Percentiles rank a stretch among this genome's conserved stretches.
phyloP scores from a whole-genome alignment of 2,888 invertebrate genomes.

The Xestia sexstrigata region DNA sequence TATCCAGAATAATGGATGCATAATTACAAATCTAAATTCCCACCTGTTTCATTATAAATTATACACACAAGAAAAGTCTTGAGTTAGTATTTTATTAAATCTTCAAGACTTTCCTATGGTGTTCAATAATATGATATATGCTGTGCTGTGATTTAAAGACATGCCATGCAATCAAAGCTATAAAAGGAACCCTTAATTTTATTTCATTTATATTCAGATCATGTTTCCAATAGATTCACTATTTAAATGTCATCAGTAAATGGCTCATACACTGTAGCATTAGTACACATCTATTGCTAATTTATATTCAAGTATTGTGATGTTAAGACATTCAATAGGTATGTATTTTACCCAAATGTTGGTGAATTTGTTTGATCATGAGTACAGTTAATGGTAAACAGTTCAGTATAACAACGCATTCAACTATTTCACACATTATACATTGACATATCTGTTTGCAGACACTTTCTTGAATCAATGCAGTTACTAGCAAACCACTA shows the following conservation, averaged over 20 bases:
- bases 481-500: neutral
- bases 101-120: neutral
- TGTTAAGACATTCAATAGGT: conserved; percentile 2
- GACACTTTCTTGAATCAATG: neutral
- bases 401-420: neutral
- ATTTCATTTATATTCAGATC: conserved; percentile 53
- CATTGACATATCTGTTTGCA: neutral
- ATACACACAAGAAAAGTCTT: neutral
- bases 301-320: conserved; percentile 47
- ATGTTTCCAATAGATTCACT: conserved; percentile 56
- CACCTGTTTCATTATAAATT: neutral
- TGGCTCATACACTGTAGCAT: conserved; percentile 24
- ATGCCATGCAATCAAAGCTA: conserved; percentile 35
- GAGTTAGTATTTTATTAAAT: neutral
- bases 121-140: neutral
- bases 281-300: conserved; percentile 13
- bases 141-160: neutral
- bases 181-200: conserved; percentile 32
- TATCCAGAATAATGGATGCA: neutral
- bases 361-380: neutral
- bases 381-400: conserved; percentile 5
- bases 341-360: conserved; percentile 7
- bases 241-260: conserved; percentile 48
- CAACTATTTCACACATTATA: too few species aligned
- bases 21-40: neutral